Conservation (phyloP, 2,797 vertebrate genomes). For the Gobio occitaniae region DNA sequence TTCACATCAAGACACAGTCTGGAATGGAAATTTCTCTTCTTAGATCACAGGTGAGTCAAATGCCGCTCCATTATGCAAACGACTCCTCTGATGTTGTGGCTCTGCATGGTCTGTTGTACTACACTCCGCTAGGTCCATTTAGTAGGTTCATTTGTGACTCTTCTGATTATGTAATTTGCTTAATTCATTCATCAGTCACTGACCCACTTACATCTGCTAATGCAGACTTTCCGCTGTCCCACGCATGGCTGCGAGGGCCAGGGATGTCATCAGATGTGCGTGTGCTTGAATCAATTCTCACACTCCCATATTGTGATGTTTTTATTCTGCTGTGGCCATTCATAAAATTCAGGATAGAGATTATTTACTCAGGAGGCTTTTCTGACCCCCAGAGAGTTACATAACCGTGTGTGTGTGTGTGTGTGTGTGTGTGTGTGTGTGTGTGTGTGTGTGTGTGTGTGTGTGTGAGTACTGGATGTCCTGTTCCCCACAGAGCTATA, state of each 20-base stretch:
- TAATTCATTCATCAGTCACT: slow-evolving; percentile 42
- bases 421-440: background rate
- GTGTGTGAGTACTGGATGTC: slow-evolving; percentile 51
- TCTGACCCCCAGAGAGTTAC: slow-evolving; percentile 50
- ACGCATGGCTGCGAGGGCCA: background rate
- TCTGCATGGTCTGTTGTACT: background rate
- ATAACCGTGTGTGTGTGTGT: slow-evolving; percentile 31
- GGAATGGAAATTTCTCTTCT: slow-evolving; percentile 86
- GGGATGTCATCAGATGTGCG: slow-evolving; percentile 4
- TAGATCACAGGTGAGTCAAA: slow-evolving; percentile 84
- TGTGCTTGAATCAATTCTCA: slow-evolving; percentile 39
- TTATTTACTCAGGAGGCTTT: slow-evolving; percentile 12
- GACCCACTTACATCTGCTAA: slow-evolving; percentile 42
- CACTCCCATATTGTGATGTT: slow-evolving; percentile 19
- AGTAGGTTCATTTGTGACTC: background rate
- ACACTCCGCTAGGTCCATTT: background rate
- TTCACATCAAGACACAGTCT: slow-evolving; percentile 86
- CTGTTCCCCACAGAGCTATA: slow-evolving; percentile 56
- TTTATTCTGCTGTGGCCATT: slow-evolving; percentile 36
- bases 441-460: slow-evolving; percentile 13
- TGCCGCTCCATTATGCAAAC: slow-evolving; percentile 30
- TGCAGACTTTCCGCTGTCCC: slow-evolving; percentile 28
- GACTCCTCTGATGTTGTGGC: slow-evolving; percentile 11
- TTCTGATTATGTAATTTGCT: slow-evolving; percentile 27
- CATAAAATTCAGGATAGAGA: slow-evolving; percentile 37